Evolutionary conservation across 2,888 invertebrate genomes (phyloP).

Genomic region (Erebia epiphron): DNA sequence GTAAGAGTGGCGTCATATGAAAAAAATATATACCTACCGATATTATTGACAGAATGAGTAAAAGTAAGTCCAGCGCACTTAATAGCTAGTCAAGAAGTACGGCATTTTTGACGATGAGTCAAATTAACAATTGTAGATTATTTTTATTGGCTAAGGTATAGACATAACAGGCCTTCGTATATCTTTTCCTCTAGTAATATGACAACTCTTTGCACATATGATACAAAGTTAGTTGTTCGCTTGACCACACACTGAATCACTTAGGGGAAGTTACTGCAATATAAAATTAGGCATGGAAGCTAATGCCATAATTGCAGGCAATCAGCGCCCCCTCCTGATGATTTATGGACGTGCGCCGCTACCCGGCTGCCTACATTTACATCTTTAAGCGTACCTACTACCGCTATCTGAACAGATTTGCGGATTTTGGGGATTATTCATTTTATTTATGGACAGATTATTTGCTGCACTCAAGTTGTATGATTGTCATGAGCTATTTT

Average conservation of each 20-base stretch:
- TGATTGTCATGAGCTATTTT: constrained; percentile 2
- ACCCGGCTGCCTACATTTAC: constrained; percentile 58
- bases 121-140: too few species aligned
- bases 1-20: too few species aligned
- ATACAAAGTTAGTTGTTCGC: constrained; percentile 36
- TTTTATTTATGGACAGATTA: constrained; percentile 37
- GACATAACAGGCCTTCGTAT: too few species aligned
- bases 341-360: constrained; percentile 58
- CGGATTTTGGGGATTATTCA: constrained; percentile 36
- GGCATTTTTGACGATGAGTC: too few species aligned
- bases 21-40: too few species aligned
- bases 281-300: constrained; percentile 77
- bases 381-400: constrained; percentile 58
- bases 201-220: background rate
- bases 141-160: too few species aligned
- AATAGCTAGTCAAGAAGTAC: too few species aligned
- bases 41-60: too few species aligned
- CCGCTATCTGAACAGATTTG: constrained; percentile 42
- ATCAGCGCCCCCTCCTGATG: constrained; percentile 75
- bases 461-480: constrained; percentile 20
- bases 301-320: constrained; percentile 80
- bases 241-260: constrained; percentile 52
- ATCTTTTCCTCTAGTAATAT: background rate
- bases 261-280: constrained; percentile 52
- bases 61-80: too few species aligned